Conservation (phyloP, 2,888 invertebrate species). For the Ennomos quercinarius region DNA sequence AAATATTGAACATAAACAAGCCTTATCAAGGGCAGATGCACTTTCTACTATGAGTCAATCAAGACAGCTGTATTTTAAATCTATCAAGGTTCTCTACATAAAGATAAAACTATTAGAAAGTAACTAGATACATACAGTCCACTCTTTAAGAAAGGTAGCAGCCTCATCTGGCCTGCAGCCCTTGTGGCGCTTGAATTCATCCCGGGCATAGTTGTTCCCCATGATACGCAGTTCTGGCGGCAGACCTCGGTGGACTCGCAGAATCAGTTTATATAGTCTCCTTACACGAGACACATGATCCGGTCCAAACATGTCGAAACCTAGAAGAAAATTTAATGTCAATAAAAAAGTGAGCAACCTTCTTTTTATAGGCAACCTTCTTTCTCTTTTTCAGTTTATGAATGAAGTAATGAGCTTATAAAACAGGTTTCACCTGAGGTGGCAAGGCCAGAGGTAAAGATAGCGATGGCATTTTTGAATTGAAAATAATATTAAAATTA, state of each 20-base stretch:
- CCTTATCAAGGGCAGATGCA: no score
- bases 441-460: no score
- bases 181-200: conserved; percentile 95
- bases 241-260: conserved; percentile 91
- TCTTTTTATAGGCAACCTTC: no score
- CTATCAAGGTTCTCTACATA: no score
- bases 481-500: no score
- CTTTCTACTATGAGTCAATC: no score
- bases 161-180: conserved; percentile 89
- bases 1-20: no score
- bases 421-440: no score
- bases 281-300: conserved; percentile 88
- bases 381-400: no score
- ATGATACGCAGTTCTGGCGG: conserved; percentile 89
- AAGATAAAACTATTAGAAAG: background rate
- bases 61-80: no score
- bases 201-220: conserved; percentile 91
- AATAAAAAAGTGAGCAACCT: background rate
- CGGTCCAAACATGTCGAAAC: conserved; percentile 54
- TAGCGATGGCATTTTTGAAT: no score
- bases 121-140: conserved; percentile 88
- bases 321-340: conserved; percentile 29
- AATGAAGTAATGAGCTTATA: no score
- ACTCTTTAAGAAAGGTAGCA: conserved; percentile 92
- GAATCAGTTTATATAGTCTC: conserved; percentile 91